Percentiles rank a stretch among this genome's conserved stretches.
Evolutionary conservation across 2,113 vertebrate genomes (phyloP).

Genomic region (Isurus oxyrinchus): DNA sequence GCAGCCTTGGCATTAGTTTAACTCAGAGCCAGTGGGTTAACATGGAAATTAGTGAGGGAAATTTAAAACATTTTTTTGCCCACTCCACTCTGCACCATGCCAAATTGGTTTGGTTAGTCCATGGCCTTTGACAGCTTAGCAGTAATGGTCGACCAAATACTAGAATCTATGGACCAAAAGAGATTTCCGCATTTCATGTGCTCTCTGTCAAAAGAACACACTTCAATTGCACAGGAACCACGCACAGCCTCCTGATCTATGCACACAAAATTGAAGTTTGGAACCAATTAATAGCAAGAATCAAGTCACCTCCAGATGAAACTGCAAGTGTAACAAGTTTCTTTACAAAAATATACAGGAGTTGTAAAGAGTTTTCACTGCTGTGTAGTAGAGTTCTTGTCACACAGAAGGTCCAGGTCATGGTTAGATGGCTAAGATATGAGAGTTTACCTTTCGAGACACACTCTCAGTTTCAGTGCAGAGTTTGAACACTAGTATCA

Average conservation of each 20-base stretch:
- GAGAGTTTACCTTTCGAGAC: neutral
- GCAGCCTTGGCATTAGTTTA: neutral
- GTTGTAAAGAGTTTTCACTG: neutral
- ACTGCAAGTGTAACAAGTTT: neutral
- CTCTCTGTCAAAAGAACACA: neutral
- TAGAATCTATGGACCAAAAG: neutral
- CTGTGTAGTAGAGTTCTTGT: neutral
- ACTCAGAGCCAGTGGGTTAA: neutral
- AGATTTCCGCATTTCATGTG: neutral
- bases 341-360: neutral
- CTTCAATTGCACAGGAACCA: neutral
- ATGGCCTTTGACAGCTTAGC: neutral
- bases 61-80: neutral
- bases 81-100: neutral
- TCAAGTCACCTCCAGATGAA: neutral
- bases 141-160: neutral
- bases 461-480: neutral
- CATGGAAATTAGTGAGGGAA: neutral
- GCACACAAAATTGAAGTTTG: neutral
- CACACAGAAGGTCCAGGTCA: neutral
- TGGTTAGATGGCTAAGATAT: neutral
- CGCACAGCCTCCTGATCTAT: neutral
- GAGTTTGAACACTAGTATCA: neutral
- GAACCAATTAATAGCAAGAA: neutral
- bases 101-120: neutral